These are phyloP conservation scores for Pangasius djambal DNA, from an alignment of 2,797 vertebrate genomes.

Conservation along the genomic window DNA sequence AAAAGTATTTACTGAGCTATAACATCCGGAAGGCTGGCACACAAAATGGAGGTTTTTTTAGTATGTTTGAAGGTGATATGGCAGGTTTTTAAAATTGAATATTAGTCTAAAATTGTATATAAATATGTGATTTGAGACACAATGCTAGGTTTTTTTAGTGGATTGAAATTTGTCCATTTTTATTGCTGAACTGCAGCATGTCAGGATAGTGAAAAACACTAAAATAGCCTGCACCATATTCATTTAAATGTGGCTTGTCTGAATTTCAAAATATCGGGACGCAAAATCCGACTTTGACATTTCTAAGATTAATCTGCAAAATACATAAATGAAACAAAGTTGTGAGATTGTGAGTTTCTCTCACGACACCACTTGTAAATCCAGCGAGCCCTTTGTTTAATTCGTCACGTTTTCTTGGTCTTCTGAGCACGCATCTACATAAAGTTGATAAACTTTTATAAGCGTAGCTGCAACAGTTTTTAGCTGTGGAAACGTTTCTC, in stretches of 20 bases:
- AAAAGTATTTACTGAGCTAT: background rate
- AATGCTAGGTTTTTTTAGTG: background rate
- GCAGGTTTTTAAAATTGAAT: background rate
- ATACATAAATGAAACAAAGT: background rate
- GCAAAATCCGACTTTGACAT: background rate
- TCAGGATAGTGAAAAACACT: too few species aligned
- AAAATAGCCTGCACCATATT: background rate
- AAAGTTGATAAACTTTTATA: too few species aligned
- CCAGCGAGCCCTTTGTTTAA: too few species aligned
- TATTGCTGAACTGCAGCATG: too few species aligned
- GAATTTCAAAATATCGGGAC: background rate
- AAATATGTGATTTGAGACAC: background rate
- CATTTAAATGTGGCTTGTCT: background rate
- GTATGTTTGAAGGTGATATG: background rate
- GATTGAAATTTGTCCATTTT: too few species aligned
- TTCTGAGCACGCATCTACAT: too few species aligned
- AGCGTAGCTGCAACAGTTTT: too few species aligned
- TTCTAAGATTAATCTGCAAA: background rate
- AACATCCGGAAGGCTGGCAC: background rate
- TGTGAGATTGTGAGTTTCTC: too few species aligned
- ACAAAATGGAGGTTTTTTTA: background rate
- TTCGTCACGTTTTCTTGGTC: too few species aligned
- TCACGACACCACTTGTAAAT: too few species aligned
- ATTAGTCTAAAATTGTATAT: background rate
- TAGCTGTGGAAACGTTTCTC: too few species aligned